phyloP scores from a whole-genome alignment of 2,797 vertebrate species.

The Myotis planiceps region DNA sequence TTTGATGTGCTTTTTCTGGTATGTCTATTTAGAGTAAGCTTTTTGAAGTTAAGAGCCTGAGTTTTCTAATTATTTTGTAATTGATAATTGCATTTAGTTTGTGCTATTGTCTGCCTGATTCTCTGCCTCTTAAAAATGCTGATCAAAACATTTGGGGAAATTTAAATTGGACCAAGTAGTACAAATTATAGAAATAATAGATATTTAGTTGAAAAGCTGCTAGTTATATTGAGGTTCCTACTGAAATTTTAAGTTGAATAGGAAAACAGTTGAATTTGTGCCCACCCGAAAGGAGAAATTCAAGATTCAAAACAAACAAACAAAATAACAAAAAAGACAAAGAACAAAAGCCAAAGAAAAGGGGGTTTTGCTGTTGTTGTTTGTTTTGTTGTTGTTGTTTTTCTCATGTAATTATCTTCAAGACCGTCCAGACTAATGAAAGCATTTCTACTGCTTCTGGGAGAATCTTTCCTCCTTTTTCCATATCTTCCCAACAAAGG shows the following conservation, averaged over 20 bases:
- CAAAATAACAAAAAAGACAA: neutral
- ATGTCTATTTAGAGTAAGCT: slow-evolving; percentile 36
- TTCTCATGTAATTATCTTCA: neutral
- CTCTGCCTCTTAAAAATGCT: slow-evolving; percentile 33
- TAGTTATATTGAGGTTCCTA: neutral
- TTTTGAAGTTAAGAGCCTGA: neutral
- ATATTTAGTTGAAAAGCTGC: neutral
- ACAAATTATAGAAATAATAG: neutral
- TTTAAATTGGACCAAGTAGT: neutral
- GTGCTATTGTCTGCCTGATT: neutral
- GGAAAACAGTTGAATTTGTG: neutral
- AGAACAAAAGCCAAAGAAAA: neutral
- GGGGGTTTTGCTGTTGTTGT: neutral
- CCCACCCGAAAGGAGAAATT: neutral
- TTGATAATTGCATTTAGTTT: neutral
- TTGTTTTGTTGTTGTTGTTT: neutral
- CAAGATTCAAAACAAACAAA: neutral
- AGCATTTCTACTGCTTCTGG: neutral
- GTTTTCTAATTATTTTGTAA: slow-evolving; percentile 53
- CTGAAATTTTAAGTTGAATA: neutral
- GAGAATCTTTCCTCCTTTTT: neutral
- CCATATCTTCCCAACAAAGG: neutral
- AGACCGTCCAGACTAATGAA: neutral
- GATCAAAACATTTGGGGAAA: slow-evolving; percentile 17
- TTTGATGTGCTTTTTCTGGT: slow-evolving; percentile 32